Evolutionary conservation across 1,140 invertebrate species (phyloP), one percentile per base, ranked within the genome.

Genomic region (Rhopalosiphum padi): DNA sequence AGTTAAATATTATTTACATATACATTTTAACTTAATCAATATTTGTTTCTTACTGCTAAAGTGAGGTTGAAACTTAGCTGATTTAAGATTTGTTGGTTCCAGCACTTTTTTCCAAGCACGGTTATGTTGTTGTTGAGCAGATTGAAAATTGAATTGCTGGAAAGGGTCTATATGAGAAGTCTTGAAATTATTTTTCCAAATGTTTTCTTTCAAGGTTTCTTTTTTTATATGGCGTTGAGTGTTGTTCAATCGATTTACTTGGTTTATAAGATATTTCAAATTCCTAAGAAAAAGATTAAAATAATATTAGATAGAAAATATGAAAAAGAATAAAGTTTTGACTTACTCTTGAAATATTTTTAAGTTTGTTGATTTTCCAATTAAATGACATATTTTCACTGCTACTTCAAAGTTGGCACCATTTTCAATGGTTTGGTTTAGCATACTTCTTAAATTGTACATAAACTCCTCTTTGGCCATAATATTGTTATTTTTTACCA

Each of bases 21-120:
- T 22, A 48, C 35, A 91, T 21, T 77, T 46, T n/a, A 91, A 46
- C 9, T n/a, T 25, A 4, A 25, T 85, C 18, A 92, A 85, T 86
- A 2, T 93, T 23, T 51, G 51, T 55, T 86, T 41, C 91, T 93
- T n/a, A 93, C 91, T 55, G 43, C 30, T 93, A 1, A 93, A 93
- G 9, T 8, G 21, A 6, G 90, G 60, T 9, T 48, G 35, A 25
- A 0, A 25, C 1, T 37, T 0, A 37, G 1, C 25, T 21, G 41
- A 22, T n/a, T 77, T 68, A 6, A 46, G 1, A n/a, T 46, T 46
- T 2, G 30, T 37, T 37, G 91, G 23, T 30, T 85, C 48, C 7
- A 53, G 0, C 77, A 92, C 37, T 18, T n/a, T 86, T 85, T 48
- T 25, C 82, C 48, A 85, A 43, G 41, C 22, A 48, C 2, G 30